These are phyloP conservation scores for Aphaenogaster floridana DNA, from an alignment of 1,140 invertebrate genomes.

Conservation along the genomic window DNA sequence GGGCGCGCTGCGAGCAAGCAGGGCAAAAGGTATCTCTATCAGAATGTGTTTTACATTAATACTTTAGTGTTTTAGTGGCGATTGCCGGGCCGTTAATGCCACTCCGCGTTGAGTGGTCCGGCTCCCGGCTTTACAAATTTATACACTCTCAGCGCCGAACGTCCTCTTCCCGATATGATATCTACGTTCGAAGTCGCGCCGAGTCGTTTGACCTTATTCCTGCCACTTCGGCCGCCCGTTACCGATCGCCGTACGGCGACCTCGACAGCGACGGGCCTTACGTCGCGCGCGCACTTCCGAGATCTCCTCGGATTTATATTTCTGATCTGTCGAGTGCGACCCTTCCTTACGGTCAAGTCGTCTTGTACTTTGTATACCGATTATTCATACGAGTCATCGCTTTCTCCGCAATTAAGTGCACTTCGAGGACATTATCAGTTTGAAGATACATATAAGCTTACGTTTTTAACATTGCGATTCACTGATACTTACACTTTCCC, in stretches of 20 bases:
- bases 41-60: conserved; percentile 87
- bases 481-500: not conserved
- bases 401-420: conserved; percentile 5
- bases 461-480: not conserved
- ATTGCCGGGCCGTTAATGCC: conserved; percentile 85
- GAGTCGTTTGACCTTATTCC: conserved; percentile 76
- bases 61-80: conserved; percentile 85
- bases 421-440: not conserved
- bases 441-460: not conserved
- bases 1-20: conserved; percentile 43
- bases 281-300: conserved; percentile 3
- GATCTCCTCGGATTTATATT: not conserved
- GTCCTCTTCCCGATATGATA: conserved; percentile 83
- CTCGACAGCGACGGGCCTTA: conserved; percentile 42
- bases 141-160: conserved; percentile 80
- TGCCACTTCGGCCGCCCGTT: conserved; percentile 38
- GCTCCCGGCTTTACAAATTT: conserved; percentile 86
- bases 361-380: not conserved
- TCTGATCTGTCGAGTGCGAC: not conserved
- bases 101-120: conserved; percentile 81
- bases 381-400: not conserved
- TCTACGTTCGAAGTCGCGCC: conserved; percentile 75
- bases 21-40: conserved; percentile 84
- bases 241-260: conserved; percentile 61
- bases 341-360: not conserved